Conservation (phyloP, 2,113 vertebrate genomes). For the Pygathrix nemaeus region DNA sequence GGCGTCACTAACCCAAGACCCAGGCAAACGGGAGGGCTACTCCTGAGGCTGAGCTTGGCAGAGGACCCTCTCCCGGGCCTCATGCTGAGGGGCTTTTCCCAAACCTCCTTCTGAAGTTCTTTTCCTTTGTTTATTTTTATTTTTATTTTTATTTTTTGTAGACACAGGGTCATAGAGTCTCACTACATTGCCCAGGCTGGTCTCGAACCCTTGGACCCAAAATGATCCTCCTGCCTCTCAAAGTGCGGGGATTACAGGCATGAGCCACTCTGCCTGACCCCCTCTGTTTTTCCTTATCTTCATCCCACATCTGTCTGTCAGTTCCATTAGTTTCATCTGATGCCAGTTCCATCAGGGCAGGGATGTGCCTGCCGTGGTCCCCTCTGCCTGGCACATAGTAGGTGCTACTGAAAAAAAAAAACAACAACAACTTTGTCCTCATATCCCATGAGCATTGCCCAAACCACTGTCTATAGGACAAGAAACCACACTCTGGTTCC, state of each 20-base stretch:
- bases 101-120: neutral
- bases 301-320: too few species aligned
- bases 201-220: too few species aligned
- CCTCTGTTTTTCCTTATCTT: neutral
- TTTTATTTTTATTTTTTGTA: too few species aligned
- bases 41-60: neutral
- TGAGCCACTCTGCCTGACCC: too few species aligned
- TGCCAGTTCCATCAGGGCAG: neutral
- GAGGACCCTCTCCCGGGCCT: neutral
- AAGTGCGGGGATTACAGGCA: too few species aligned
- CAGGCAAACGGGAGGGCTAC: neutral
- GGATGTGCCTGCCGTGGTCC: neutral
- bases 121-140: too few species aligned
- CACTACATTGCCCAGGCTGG: too few species aligned
- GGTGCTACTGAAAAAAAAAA: neutral
- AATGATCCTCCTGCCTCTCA: too few species aligned
- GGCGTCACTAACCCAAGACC: neutral
- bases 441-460: neutral
- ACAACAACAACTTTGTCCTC: neutral
- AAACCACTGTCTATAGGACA: neutral
- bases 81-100: neutral
- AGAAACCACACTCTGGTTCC: neutral
- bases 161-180: too few species aligned
- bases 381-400: neutral
- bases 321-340: neutral